phyloP scores from a whole-genome alignment of 2,113 vertebrate species.

The Polypterus bichir region DNA sequence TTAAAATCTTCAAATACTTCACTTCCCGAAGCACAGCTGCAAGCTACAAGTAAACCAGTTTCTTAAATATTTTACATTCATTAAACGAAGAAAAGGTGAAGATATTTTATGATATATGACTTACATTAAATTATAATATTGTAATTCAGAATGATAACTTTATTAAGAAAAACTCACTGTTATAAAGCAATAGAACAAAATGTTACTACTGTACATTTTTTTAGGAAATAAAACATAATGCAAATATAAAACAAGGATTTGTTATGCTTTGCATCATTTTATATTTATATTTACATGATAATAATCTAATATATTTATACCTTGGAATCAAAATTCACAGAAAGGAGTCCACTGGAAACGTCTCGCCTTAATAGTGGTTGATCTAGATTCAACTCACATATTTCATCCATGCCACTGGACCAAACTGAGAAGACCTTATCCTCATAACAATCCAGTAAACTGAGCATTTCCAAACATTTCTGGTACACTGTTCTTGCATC shows the following conservation, averaged over 20 bases:
- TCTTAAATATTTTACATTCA: background rate
- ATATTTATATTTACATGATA: no score
- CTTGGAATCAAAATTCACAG: constrained; percentile 65
- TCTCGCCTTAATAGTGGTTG: constrained; percentile 48
- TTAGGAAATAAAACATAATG: no score
- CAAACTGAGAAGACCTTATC: constrained; percentile 46
- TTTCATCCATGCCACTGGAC: constrained; percentile 45
- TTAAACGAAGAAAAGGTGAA: no score
- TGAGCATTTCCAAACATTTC: constrained; percentile 51
- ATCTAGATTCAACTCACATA: constrained; percentile 58
- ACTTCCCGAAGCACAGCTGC: constrained; percentile 62
- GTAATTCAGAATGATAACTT: no score
- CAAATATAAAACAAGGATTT: no score
- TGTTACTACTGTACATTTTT: no score
- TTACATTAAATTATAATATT: no score
- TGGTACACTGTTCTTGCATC: constrained; percentile 37
- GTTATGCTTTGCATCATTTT: no score
- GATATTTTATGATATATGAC: background rate
- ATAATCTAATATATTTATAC: no score
- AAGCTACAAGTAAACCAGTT: constrained; percentile 30
- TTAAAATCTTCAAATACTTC: constrained; percentile 54
- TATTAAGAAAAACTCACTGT: no score
- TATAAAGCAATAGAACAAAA: no score
- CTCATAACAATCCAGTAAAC: constrained; percentile 50
- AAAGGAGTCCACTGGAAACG: constrained; percentile 42